phyloP scores from a whole-genome alignment of 2,797 vertebrate genomes.

The Gymnothorax javanicus region DNA sequence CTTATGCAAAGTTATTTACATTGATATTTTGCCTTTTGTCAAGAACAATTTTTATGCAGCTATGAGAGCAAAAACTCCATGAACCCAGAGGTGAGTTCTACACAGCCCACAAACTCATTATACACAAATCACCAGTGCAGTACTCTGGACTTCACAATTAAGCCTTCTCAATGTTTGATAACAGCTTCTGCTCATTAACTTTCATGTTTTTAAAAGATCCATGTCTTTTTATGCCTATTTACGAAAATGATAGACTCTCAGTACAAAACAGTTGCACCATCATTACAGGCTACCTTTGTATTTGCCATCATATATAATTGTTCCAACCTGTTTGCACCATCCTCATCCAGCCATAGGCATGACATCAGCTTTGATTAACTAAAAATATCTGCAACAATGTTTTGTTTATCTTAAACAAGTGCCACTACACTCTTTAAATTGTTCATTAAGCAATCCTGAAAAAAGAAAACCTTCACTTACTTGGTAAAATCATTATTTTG shows the following conservation, averaged over 20 bases:
- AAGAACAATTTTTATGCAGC: not conserved
- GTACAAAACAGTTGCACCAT: not conserved
- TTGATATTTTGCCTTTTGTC: not conserved
- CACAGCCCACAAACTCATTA: not conserved
- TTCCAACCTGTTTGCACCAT: not conserved
- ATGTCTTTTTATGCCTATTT: not conserved
- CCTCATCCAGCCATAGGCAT: not conserved
- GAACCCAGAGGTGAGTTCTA: not conserved
- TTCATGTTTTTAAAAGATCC: not conserved
- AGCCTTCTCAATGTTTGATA: too few relatives aligned
- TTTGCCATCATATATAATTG: not conserved
- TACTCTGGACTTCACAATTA: not conserved
- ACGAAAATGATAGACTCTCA: not conserved
- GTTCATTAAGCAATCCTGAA: not conserved
- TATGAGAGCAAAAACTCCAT: not conserved
- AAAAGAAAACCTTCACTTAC: conserved; percentile 62
- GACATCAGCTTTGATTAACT: not conserved
- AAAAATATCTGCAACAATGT: not conserved
- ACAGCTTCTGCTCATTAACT: not conserved
- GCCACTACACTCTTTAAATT: too few relatives aligned
- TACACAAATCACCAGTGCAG: not conserved
- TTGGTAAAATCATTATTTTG: conserved; percentile 70
- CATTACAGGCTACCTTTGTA: not conserved
- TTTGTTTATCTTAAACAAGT: too few relatives aligned
- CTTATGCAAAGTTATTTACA: not conserved